Evolutionary conservation across 1,140 invertebrate species (phyloP), one percentile per base, ranked within the genome.

Genomic region (Pachyrhynchus sulphureomaculatus): DNA sequence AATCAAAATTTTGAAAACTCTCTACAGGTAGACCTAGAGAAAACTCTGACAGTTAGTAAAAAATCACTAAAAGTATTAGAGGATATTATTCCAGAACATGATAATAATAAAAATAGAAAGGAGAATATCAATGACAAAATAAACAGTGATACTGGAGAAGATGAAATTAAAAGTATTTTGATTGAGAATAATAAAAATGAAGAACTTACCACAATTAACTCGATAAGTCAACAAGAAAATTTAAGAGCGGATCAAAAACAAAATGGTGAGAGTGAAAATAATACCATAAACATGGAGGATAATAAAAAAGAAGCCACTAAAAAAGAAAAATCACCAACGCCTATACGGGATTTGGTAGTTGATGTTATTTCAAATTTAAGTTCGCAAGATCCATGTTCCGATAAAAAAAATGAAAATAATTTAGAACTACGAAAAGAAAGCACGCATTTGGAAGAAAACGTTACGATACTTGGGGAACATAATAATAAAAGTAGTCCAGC

Each of bases 1-100:
- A 18, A 45, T 2, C n/a, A 18, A 21, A 10, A 29, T 17, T 48
- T 42, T 17, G 26, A 52, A 52, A 42, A 32, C 44, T 36, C 41
- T 1, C 0, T 62, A 20, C 37, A 62, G 17, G 37, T 47, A 41
- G 49, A 62, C 9, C 20, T 42, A 13, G 45, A 49, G 42, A 59
- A 41, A 49, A 59, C 26, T 13, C 23, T 59, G 9, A 13, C 6
- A 20, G 37, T 51, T 4, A 34, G 33, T 12, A 2, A 42, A 10
- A 48, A 44, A 33, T 1, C 2, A 1, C 12, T 29, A 45, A 33
- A 4, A 3, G 13, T 2, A n/a, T 36, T 12, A n/a, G 12, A 20
- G 0, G n/a, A 2, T 13, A 18, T 23, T 17, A 51, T 0, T 36
- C 5, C 33, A 36, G 15, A n/a, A 12, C 44, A 54, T 41, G 29